Percentiles rank a stretch among this genome's conserved stretches.
These are phyloP conservation scores for Megalops cyprinoides DNA, from an alignment of 2,797 vertebrate species.

Conservation along the genomic window DNA sequence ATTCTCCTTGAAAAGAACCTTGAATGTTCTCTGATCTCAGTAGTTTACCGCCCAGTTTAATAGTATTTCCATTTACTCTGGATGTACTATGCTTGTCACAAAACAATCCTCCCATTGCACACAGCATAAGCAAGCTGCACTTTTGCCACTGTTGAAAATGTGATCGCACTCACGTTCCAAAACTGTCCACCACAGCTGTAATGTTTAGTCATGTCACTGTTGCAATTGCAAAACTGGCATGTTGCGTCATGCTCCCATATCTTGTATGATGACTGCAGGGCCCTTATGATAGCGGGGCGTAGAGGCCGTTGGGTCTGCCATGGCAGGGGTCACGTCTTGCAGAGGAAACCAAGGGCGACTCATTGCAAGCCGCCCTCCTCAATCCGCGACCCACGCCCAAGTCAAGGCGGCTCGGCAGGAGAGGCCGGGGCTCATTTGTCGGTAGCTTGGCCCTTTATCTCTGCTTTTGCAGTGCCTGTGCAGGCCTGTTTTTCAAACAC, in stretches of 20 bases:
- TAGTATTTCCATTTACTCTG: not conserved
- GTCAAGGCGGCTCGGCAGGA: not conserved
- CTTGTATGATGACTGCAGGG: not conserved
- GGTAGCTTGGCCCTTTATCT: not conserved
- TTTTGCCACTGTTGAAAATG: not conserved
- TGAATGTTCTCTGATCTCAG: not conserved
- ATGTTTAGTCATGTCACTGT: too few species aligned
- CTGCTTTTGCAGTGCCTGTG: not conserved
- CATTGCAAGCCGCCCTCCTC: too few species aligned
- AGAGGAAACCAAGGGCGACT: not conserved
- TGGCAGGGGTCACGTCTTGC: not conserved
- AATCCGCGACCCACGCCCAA: not conserved
- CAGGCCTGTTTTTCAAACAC: conserved; percentile 10
- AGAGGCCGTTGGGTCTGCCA: not conserved
- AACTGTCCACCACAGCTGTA: too few species aligned
- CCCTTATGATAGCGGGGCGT: not conserved
- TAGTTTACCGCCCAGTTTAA: not conserved
- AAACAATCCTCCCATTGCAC: not conserved
- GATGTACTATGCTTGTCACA: not conserved
- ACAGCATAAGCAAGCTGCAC: not conserved
- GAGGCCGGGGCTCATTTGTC: too few species aligned
- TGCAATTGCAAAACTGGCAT: not conserved
- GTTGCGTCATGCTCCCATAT: not conserved
- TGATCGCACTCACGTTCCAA: too few species aligned
- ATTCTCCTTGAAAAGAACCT: not conserved